These are phyloP conservation scores for Campaea margaritaria DNA, from an alignment of 2,888 invertebrate genomes.

Conservation along the genomic window DNA sequence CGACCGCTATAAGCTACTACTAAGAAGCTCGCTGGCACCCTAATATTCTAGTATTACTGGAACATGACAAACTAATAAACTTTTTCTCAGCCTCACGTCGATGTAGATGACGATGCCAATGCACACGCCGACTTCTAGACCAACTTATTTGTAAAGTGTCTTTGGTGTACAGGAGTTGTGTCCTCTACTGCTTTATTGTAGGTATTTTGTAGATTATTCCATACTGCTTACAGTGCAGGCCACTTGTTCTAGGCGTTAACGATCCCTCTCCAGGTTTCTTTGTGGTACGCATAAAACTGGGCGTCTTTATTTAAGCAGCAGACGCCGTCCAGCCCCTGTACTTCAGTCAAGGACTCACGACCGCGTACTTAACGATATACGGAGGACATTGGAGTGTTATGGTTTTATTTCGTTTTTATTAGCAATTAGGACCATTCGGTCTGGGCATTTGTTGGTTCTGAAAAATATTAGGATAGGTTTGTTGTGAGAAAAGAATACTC, in stretches of 20 bases:
- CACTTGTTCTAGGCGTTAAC: conserved; percentile 42
- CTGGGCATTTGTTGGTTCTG: too few species aligned
- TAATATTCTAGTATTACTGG: too few species aligned
- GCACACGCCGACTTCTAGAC: too few species aligned
- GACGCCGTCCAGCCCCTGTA: conserved; percentile 18
- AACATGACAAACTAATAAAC: too few species aligned
- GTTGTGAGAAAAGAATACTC: too few species aligned
- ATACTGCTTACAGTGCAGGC: conserved; percentile 9
- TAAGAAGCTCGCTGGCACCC: too few species aligned
- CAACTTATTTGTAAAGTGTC: too few species aligned
- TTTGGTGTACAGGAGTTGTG: too few species aligned
- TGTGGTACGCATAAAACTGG: conserved; percentile 33
- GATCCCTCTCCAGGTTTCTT: conserved; percentile 38
- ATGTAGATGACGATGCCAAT: too few species aligned
- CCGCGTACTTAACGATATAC: conserved; percentile 15
- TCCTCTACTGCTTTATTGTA: not conserved
- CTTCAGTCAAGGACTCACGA: conserved; percentile 20
- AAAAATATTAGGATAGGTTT: too few species aligned
- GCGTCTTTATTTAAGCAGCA: conserved; percentile 31
- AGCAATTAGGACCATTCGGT: not conserved
- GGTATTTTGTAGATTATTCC: not conserved
- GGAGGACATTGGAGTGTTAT: conserved; percentile 1
- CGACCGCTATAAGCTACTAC: too few species aligned
- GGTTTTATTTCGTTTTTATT: conserved; percentile 20
- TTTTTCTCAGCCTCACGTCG: too few species aligned